A percentile compares a stretch with the other conserved stretches of the same genome.
Conservation (phyloP, 2,113 vertebrate genomes). For the Electrona antarctica region DNA sequence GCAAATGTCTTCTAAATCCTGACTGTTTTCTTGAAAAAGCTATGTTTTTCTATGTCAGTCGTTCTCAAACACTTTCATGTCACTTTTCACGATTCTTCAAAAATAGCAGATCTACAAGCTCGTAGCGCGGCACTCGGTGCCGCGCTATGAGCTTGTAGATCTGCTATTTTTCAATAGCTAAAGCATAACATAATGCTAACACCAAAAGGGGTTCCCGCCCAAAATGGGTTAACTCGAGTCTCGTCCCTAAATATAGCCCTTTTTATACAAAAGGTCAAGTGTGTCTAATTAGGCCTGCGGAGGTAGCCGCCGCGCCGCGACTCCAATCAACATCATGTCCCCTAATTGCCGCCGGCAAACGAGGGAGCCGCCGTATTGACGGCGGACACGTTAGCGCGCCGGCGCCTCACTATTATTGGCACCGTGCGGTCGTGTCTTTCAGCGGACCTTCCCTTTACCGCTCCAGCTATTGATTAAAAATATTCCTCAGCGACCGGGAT, state of each 20-base stretch:
- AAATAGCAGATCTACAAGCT: too few relatives aligned
- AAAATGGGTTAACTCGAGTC: too few relatives aligned
- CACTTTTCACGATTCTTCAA: too few relatives aligned
- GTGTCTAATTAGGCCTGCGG: conserved; percentile 59
- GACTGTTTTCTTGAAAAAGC: too few relatives aligned
- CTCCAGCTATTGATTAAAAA: conserved; percentile 67
- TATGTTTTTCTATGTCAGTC: too few relatives aligned
- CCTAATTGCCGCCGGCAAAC: conserved; percentile 68
- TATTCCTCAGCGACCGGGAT: conserved; percentile 52
- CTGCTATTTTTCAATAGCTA: too few relatives aligned
- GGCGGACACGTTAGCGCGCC: conserved; percentile 52
- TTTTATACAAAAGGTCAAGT: conserved; percentile 61
- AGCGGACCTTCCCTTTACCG: conserved; percentile 32
- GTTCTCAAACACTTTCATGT: too few relatives aligned
- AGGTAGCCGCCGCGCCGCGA: conserved; percentile 56
- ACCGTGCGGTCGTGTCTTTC: conserved; percentile 38
- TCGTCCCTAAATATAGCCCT: conserved; percentile 43
- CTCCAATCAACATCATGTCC: conserved; percentile 46
- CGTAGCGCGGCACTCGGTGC: too few relatives aligned
- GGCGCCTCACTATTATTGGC: conserved; percentile 54
- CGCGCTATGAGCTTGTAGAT: too few relatives aligned
- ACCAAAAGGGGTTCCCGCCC: too few relatives aligned
- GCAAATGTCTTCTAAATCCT: too few relatives aligned
- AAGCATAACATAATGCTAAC: too few relatives aligned
- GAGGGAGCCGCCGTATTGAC: conserved; percentile 65